Evolutionary conservation across 2,113 vertebrate genomes (phyloP).

Genomic region (Thymallus thymallus): DNA sequence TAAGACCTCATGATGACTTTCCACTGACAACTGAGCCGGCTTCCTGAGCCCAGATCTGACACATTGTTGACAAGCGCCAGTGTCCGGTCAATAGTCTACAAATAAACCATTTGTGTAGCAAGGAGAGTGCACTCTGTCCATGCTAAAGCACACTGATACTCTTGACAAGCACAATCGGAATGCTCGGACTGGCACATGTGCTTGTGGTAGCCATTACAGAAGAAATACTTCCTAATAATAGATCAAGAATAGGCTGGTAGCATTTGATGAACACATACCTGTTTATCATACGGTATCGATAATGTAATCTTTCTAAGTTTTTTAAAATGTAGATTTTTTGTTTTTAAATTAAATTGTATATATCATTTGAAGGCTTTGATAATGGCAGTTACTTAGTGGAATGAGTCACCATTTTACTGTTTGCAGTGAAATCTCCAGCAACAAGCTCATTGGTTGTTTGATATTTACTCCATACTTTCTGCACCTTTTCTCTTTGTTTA

Average conservation of each 20-base stretch:
- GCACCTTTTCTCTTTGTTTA: background rate
- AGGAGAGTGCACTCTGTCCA: slow-evolving; percentile 26
- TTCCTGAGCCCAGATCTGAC: slow-evolving; percentile 43
- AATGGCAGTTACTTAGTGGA: slow-evolving; percentile 49
- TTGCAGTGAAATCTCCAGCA: slow-evolving; percentile 4
- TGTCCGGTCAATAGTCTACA: slow-evolving; percentile 63
- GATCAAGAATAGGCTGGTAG: slow-evolving; percentile 35
- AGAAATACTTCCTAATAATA: slow-evolving; percentile 57
- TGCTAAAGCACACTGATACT: slow-evolving; percentile 57
- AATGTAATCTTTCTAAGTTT: background rate
- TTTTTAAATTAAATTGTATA: background rate
- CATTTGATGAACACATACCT: slow-evolving; percentile 30
- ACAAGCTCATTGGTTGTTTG: background rate
- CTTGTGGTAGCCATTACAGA: slow-evolving; percentile 54
- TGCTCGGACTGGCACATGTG: slow-evolving; percentile 45
- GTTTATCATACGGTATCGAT: background rate
- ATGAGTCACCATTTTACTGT: slow-evolving; percentile 49
- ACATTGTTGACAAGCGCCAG: slow-evolving; percentile 60
- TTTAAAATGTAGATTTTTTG: background rate
- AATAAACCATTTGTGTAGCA: slow-evolving; percentile 68
- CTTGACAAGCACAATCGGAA: slow-evolving; percentile 58
- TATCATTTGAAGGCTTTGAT: slow-evolving; percentile 48
- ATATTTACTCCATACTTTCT: background rate
- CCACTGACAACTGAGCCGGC: slow-evolving; percentile 51
- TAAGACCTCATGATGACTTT: slow-evolving; percentile 46